phyloP scores from a whole-genome alignment of 2,888 invertebrate genomes.

The Diarsia dahlii region DNA sequence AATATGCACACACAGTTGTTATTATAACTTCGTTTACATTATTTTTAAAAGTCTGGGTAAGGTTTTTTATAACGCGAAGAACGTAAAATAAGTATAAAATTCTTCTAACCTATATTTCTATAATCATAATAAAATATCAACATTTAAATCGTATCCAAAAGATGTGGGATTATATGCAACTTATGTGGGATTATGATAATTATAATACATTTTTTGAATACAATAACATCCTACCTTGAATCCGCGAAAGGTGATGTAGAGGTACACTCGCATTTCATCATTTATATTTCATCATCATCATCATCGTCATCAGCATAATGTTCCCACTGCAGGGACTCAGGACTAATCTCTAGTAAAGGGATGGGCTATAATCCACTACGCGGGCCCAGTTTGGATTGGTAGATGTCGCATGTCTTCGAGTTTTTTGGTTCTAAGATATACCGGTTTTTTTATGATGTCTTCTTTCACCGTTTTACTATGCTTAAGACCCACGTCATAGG shows the following conservation, averaged over 20 bases:
- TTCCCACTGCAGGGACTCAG: too few species aligned
- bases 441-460: too few species aligned
- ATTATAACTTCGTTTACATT: background rate
- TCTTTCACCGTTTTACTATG: too few species aligned
- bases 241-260: background rate
- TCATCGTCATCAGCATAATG: too few species aligned
- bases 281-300: too few species aligned
- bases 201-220: background rate
- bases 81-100: background rate
- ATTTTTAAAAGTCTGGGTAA: background rate
- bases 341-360: too few species aligned
- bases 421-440: too few species aligned
- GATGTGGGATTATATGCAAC: background rate
- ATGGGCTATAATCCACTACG: too few species aligned
- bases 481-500: background rate
- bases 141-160: background rate
- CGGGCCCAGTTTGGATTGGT: too few species aligned
- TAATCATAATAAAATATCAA: background rate
- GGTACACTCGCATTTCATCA: background rate
- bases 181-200: background rate
- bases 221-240: background rate
- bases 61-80: background rate
- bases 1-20: background rate
- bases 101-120: background rate
- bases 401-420: too few species aligned